A percentile compares a stretch with the other conserved stretches of the same genome.
Evolutionary conservation across 2,113 vertebrate species (phyloP).

Genomic region (Indicator indicator): DNA sequence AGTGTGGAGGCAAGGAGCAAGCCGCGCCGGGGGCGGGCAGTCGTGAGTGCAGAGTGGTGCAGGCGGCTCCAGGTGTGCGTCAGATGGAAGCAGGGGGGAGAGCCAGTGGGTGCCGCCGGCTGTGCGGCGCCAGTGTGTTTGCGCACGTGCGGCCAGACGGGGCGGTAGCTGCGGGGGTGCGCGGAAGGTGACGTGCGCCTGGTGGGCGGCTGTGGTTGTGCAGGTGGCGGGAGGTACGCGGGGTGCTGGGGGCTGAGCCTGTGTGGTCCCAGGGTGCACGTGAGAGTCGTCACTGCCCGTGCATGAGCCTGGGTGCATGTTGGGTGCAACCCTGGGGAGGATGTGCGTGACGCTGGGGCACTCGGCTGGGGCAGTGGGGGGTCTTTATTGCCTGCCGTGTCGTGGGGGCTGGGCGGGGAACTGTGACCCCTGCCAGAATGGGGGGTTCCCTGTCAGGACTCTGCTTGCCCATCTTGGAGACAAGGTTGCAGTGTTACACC

Average conservation of each 20-base stretch:
- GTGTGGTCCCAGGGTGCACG: conserved; percentile 24
- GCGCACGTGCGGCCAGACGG: not conserved
- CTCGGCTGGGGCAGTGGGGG: no score
- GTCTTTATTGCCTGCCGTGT: fast-evolving
- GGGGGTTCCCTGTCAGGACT: not conserved
- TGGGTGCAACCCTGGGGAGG: not conserved
- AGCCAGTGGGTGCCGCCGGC: not conserved
- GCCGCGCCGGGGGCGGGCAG: not conserved
- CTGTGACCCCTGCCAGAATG: no score
- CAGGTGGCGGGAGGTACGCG: conserved; percentile 9
- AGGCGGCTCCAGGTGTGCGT: not conserved
- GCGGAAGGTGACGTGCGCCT: not conserved
- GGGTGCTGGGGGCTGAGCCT: not conserved
- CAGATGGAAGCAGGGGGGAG: not conserved
- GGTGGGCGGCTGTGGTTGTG: conserved; percentile 32
- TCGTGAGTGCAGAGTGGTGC: not conserved
- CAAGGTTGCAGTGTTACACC: not conserved
- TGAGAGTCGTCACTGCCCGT: not conserved
- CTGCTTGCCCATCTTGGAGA: not conserved
- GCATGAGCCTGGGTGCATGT: not conserved
- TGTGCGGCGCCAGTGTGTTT: not conserved
- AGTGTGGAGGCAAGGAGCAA: not conserved
- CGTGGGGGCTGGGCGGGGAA: fast-evolving
- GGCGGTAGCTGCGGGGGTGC: not conserved
- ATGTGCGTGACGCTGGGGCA: not conserved